Base-by-base conservation (phyloP, 1,140 invertebrate genomes). In the Orchestia grillus region DNA sequence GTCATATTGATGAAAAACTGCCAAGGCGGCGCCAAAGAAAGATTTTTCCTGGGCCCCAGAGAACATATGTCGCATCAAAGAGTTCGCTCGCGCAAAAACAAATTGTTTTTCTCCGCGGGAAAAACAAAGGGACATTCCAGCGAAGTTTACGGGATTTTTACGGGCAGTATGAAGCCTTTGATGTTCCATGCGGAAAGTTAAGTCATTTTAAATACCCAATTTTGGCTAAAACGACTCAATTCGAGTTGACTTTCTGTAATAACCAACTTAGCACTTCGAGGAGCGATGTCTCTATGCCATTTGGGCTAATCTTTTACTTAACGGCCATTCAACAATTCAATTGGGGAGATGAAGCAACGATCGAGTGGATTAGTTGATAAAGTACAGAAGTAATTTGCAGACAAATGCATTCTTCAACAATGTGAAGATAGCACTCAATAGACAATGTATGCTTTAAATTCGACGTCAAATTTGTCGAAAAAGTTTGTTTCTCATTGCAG, bases 81-180 rank as follows among this genome's bases (percentile, higher is more conserved):
- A 44, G 45, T 53, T 53, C 36, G 57, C 87, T 47, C 8, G 44
- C 95, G 44, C 43, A 92, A 42, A 44, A 42, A 96, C 53, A 96
- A 41, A 96, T 41, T 42, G 92, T 96, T 96, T 62, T 19, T 40
- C 42, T 92, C 62, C 44, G 19, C 95, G 95, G 96, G 16, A 43
- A n/a, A 45, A 77, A 96, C 44, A 41, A 53, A 96, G 44, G 8
- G 44, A 53, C 47, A 45, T 40, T 45, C 47, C 15, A 6, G 57
- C 41, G 0, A 57, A 95, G n/a, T 40, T 90, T n/a, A 47, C 40
- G 40, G 96, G 44, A 42, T 87, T 42, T 42, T 53, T 96, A 43
- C 41, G 11, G 4, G 62, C 41, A 96, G 62, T 15, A 77, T 77
- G 62, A 77, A 77, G 62, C 62, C 62, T 95, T 53, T 96, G 62